A percentile compares a stretch with the other conserved stretches of the same genome.
Evolutionary conservation across 1,140 invertebrate genomes (phyloP).

Genomic region (Drosophila tropicalis): DNA sequence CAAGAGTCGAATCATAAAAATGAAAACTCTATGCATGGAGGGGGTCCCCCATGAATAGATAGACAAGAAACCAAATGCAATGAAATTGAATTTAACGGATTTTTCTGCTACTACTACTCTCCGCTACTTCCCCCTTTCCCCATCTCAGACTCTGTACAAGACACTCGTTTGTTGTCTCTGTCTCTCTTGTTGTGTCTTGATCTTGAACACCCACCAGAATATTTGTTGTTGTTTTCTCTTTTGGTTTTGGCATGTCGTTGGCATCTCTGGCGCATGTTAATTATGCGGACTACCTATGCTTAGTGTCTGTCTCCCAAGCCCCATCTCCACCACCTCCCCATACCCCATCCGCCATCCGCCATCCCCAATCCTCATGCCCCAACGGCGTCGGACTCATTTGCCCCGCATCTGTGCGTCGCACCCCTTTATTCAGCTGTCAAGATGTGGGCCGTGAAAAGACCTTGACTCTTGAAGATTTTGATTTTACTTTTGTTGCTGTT

Average conservation of each 20-base stretch:
- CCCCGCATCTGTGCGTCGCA: background rate
- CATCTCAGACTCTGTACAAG: background rate
- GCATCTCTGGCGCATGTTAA: conserved; percentile 76
- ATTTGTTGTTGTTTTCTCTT: conserved; percentile 16
- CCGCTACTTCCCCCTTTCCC: too few species aligned
- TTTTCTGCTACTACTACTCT: background rate
- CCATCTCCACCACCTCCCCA: background rate
- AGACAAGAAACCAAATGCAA: conserved; percentile 39
- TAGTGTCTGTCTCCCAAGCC: conserved; percentile 2
- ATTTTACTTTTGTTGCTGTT: conserved; percentile 76
- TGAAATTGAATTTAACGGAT: conserved; percentile 36
- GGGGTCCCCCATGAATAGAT: background rate
- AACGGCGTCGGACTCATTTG: conserved; percentile 4
- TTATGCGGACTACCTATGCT: conserved; percentile 59
- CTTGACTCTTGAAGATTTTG: conserved; percentile 75
- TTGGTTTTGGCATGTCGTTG: conserved; percentile 54
- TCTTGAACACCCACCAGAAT: conserved; percentile 57
- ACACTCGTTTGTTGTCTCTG: background rate
- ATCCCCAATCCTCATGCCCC: background rate
- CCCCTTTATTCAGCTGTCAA: conserved; percentile 28
- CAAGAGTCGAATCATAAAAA: conserved; percentile 25
- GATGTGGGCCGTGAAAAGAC: conserved; percentile 76
- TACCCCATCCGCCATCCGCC: too few species aligned
- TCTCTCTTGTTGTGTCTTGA: conserved; percentile 27
- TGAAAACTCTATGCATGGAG: conserved; percentile 9